Percentiles rank a stretch among this genome's conserved stretches.
These are phyloP conservation scores for Pilophorus perplexus DNA, from an alignment of 2,888 invertebrate species.

Conservation along the genomic window DNA sequence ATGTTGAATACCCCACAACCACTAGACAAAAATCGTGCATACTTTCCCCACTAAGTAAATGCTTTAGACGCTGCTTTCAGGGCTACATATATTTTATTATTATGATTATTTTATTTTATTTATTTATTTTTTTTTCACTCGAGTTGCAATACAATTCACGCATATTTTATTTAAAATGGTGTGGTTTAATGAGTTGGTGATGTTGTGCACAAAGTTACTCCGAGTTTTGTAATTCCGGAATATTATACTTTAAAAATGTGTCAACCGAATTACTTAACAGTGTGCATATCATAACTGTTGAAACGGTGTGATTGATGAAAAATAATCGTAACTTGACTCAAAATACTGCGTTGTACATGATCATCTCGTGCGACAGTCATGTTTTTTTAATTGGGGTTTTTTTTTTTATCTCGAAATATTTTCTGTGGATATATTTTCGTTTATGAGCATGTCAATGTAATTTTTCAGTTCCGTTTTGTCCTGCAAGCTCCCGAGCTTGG, in stretches of 20 bases:
- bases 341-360: too few species aligned
- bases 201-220: slow-evolving; percentile 19
- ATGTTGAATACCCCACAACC: neutral
- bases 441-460: slow-evolving; percentile 5
- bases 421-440: slow-evolving; percentile 14
- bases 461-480: slow-evolving; percentile 9
- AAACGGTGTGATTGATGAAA: neutral
- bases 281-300: slow-evolving; percentile 2
- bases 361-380: too few species aligned
- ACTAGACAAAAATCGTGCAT: neutral
- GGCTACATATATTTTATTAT: neutral
- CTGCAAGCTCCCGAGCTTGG: slow-evolving; percentile 5
- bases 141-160: too few species aligned
- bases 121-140: too few species aligned
- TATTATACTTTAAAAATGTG: too few species aligned
- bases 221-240: slow-evolving; percentile 1
- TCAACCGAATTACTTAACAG: neutral
- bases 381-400: too few species aligned
- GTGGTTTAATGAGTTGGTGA: slow-evolving; percentile 28
- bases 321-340: too few species aligned
- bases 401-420: too few species aligned
- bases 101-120: neutral
- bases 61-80: slow-evolving; percentile 5
- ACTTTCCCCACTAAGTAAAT: slow-evolving; percentile 18
- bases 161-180: slow-evolving; percentile 1